These are phyloP conservation scores for Betta splendens DNA, from an alignment of 2,797 vertebrate species.

Conservation along the genomic window DNA sequence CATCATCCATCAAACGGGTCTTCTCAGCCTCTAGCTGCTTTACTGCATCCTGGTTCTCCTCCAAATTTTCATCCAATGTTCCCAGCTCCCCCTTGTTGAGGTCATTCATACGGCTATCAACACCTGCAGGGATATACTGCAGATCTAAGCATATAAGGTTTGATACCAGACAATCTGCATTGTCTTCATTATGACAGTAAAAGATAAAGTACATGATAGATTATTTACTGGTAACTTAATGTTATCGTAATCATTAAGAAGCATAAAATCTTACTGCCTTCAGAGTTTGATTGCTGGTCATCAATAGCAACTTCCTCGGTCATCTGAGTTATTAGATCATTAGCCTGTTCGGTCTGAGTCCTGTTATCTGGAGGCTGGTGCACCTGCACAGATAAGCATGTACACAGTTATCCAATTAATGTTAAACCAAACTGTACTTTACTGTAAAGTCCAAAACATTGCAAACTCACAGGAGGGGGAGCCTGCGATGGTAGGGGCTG, in stretches of 20 bases:
- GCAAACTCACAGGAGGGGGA: slow-evolving; percentile 78
- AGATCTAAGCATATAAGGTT: background rate
- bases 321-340: slow-evolving; percentile 90
- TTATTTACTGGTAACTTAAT: slow-evolving; percentile 10
- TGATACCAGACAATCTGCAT: too few species aligned
- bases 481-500: slow-evolving; percentile 79
- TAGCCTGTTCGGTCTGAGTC: slow-evolving; percentile 86
- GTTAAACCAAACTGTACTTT: background rate
- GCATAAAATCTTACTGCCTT: slow-evolving; percentile 65
- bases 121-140: slow-evolving; percentile 29
- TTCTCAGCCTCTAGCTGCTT: slow-evolving; percentile 87
- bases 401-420: slow-evolving; percentile 8
- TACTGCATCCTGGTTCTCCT: slow-evolving; percentile 67
- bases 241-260: background rate
- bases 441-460: background rate
- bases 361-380: slow-evolving; percentile 84
- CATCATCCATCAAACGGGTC: slow-evolving; percentile 86
- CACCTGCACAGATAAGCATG: slow-evolving; percentile 75
- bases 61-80: slow-evolving; percentile 74
- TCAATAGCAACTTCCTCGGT: slow-evolving; percentile 91
- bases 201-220: background rate
- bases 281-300: slow-evolving; percentile 72
- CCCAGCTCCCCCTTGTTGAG: slow-evolving; percentile 80
- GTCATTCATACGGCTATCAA: slow-evolving; percentile 83
- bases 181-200: too few species aligned